A percentile compares a stretch with the other conserved stretches of the same genome.
Conservation (phyloP, 2,797 vertebrate genomes). For the Nyctibius grandis region DNA sequence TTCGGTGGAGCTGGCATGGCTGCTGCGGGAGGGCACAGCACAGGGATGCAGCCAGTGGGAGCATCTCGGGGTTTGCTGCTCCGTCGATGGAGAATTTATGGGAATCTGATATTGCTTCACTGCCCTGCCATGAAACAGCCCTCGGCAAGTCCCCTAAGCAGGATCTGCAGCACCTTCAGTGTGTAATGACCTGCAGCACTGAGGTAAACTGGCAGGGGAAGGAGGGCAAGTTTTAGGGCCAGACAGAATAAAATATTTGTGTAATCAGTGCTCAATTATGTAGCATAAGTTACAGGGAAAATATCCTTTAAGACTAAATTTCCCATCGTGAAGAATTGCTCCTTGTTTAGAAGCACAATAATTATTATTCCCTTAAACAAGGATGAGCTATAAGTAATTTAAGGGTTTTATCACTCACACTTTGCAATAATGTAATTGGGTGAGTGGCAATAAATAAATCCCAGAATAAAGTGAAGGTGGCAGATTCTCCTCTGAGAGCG, state of each 20-base stretch:
- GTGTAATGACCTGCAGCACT: fast-evolving
- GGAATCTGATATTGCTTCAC: fast-evolving
- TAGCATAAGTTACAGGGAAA: not conserved
- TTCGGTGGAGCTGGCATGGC: not conserved
- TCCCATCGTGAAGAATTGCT: not conserved
- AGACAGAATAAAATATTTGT: not conserved
- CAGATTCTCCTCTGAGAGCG: fast-evolving
- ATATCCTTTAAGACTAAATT: not conserved
- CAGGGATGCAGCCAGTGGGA: not conserved
- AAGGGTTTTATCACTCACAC: conserved; percentile 36
- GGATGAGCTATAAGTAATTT: conserved; percentile 9
- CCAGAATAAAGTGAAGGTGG: not conserved
- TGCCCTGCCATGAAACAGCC: not conserved
- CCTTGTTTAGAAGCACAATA: conserved; percentile 16
- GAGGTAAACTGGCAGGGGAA: not conserved
- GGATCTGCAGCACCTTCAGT: not conserved
- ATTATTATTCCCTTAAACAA: conserved; percentile 50
- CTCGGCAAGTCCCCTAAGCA: not conserved
- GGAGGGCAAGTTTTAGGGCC: not conserved
- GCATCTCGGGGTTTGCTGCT: not conserved
- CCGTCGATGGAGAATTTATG: not conserved
- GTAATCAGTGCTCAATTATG: conserved; percentile 21
- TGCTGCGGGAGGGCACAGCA: not conserved
- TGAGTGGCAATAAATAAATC: conserved; percentile 24
- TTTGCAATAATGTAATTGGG: not conserved